These are phyloP conservation scores for Hormaphis cornu DNA, from an alignment of 1,140 invertebrate species.

Conservation along the genomic window DNA sequence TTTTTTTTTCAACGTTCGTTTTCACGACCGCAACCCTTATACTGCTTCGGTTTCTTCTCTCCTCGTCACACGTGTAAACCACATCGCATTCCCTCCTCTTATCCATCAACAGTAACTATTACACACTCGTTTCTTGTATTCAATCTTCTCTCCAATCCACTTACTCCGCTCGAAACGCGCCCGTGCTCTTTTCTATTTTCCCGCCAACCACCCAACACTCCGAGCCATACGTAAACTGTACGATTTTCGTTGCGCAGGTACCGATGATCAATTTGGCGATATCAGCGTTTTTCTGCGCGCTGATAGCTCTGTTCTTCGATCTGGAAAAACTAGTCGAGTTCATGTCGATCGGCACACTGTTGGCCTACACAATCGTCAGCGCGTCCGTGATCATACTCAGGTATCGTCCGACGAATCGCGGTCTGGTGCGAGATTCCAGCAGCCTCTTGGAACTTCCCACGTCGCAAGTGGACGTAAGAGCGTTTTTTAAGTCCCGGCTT, in stretches of 20 bases:
- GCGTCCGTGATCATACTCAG: conserved; percentile 78
- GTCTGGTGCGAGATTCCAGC: conserved; percentile 14
- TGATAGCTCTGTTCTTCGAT: conserved; percentile 78
- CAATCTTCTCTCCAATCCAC: too few relatives aligned
- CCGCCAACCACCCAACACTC: too few relatives aligned
- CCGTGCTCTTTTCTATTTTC: too few relatives aligned
- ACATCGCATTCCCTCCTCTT: too few relatives aligned
- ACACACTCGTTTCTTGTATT: background rate
- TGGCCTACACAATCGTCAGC: conserved; percentile 85
- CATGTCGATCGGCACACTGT: conserved; percentile 84
- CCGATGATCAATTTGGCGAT: conserved; percentile 70
- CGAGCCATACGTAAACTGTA: background rate
- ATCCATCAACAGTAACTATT: too few relatives aligned
- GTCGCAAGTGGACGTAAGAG: conserved; percentile 18
- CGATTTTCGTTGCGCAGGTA: conserved; percentile 47
- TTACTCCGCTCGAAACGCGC: too few relatives aligned
- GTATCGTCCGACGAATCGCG: conserved; percentile 56
- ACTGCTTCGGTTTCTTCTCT: too few relatives aligned
- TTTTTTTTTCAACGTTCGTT: too few relatives aligned
- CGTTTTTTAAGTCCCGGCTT: too few relatives aligned
- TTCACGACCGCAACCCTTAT: background rate
- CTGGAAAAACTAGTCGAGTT: conserved; percentile 85
- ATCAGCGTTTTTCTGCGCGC: conserved; percentile 64
- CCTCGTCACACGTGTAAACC: too few relatives aligned
- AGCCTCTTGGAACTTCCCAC: conserved; percentile 19